These are phyloP conservation scores for Camponotus vicinus DNA, from an alignment of 1,140 invertebrate genomes.

Conservation along the genomic window DNA sequence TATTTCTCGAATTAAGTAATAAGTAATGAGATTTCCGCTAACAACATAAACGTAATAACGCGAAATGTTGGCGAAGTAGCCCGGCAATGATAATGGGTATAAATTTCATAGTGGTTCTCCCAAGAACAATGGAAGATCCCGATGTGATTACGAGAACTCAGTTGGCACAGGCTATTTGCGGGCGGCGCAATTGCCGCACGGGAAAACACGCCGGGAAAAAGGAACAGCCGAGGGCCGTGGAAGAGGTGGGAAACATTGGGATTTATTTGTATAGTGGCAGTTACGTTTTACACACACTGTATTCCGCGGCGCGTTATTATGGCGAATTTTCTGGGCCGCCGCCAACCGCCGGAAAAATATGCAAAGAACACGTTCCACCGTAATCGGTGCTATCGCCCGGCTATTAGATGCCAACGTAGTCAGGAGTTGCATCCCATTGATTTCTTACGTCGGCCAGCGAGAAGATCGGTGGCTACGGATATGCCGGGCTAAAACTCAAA, in stretches of 20 bases:
- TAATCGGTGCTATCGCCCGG: conserved; percentile 25
- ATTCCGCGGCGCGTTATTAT: conserved; percentile 35
- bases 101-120: conserved; percentile 33
- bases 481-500: background rate
- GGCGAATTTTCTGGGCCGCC: conserved; percentile 38
- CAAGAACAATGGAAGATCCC: conserved; percentile 46
- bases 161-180: conserved; percentile 28
- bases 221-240: background rate
- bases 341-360: conserved; percentile 54
- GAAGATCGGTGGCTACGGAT: background rate
- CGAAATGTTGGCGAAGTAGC: background rate
- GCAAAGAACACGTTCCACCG: conserved; percentile 41
- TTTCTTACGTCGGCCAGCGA: conserved; percentile 26
- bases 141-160: conserved; percentile 47
- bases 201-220: conserved; percentile 39
- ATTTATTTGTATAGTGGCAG: conserved; percentile 51
- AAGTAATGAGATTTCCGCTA: conserved; percentile 22
- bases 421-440: background rate
- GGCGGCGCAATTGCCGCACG: conserved; percentile 14
- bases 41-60: conserved; percentile 35
- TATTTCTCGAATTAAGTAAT: background rate
- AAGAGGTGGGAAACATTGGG: conserved; percentile 14
- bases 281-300: conserved; percentile 14
- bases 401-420: conserved; percentile 33
- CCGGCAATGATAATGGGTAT: conserved; percentile 25